A percentile compares a stretch with the other conserved stretches of the same genome.
These are phyloP conservation scores for Hylaea fasciaria DNA, from an alignment of 2,888 invertebrate species.

Conservation along the genomic window DNA sequence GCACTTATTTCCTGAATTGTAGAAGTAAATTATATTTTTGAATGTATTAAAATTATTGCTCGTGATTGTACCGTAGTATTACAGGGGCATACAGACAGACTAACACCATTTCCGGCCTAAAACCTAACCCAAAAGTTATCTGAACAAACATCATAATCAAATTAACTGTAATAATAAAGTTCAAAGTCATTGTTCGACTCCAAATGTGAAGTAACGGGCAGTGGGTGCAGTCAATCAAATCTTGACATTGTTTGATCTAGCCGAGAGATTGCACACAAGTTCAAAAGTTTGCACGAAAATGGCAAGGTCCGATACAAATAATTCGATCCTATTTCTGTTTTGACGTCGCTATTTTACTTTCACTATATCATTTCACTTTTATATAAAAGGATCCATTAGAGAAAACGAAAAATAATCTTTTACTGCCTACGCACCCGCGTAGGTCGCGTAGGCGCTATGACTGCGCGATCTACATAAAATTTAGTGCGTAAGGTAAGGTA, in stretches of 20 bases:
- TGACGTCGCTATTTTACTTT: background rate
- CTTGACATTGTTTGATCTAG: slow-evolving; percentile 38
- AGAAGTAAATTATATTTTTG: too few relatives aligned
- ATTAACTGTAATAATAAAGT: slow-evolving; percentile 36
- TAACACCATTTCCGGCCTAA: too few relatives aligned
- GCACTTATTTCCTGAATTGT: too few relatives aligned
- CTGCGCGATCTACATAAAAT: too few relatives aligned
- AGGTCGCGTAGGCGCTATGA: too few relatives aligned
- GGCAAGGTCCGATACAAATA: background rate
- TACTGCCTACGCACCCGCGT: too few relatives aligned
- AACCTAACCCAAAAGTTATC: slow-evolving; percentile 30
- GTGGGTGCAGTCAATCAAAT: slow-evolving; percentile 28
- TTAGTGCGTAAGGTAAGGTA: too few relatives aligned
- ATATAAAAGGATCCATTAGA: too few relatives aligned
- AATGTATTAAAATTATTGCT: too few relatives aligned
- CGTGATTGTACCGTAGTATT: too few relatives aligned
- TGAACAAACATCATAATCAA: slow-evolving; percentile 34
- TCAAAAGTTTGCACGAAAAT: background rate
- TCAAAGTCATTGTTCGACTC: slow-evolving; percentile 34
- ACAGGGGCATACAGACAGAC: too few relatives aligned
- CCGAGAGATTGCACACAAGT: slow-evolving; percentile 33
- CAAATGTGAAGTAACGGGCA: slow-evolving; percentile 32
- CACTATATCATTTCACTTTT: background rate
- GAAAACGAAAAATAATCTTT: too few relatives aligned
- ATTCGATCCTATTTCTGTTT: background rate